phyloP scores from a whole-genome alignment of 2,888 invertebrate species.

The Cheilosia vulpina region DNA sequence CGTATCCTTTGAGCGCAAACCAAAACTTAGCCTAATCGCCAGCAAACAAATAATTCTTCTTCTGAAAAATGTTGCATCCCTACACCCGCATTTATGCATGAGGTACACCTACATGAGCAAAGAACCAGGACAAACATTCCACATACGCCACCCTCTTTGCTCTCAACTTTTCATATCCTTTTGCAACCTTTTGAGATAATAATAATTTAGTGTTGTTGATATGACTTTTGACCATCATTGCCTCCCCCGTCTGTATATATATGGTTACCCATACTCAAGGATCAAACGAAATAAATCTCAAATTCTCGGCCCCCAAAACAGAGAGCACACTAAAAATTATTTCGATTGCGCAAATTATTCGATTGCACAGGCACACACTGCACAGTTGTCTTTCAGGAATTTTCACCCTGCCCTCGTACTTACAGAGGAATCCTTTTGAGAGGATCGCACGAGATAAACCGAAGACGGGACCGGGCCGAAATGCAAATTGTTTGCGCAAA shows the following conservation, averaged over 20 bases:
- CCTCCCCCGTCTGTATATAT: conserved; percentile 83
- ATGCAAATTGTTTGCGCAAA: conserved; percentile 47
- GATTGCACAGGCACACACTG: conserved; percentile 81
- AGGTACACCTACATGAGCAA: conserved; percentile 42
- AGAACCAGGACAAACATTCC: conserved; percentile 66
- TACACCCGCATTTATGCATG: conserved; percentile 62
- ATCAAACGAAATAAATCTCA: conserved; percentile 64
- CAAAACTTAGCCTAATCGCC: conserved; percentile 63
- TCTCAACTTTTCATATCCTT: conserved; percentile 69
- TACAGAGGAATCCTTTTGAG: conserved; percentile 65
- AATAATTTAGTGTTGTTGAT: conserved; percentile 84
- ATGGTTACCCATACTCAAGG: conserved; percentile 77
- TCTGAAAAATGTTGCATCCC: conserved; percentile 55
- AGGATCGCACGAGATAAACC: conserved; percentile 50
- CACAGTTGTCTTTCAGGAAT: conserved; percentile 55
- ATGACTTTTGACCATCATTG: conserved; percentile 84
- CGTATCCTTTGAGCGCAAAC: conserved; percentile 34
- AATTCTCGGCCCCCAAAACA: conserved; percentile 20
- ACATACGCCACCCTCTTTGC: conserved; percentile 31
- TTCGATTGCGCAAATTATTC: conserved; percentile 82
- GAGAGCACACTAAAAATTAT: conserved; percentile 78
- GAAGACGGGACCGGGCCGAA: conserved; percentile 40
- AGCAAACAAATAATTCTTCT: conserved; percentile 58
- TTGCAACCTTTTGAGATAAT: conserved; percentile 84
- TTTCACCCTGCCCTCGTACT: conserved; percentile 6